Evolutionary conservation across 1,140 invertebrate genomes (phyloP), one percentile per base, ranked within the genome.

Genomic region (Drosophila lowei): DNA sequence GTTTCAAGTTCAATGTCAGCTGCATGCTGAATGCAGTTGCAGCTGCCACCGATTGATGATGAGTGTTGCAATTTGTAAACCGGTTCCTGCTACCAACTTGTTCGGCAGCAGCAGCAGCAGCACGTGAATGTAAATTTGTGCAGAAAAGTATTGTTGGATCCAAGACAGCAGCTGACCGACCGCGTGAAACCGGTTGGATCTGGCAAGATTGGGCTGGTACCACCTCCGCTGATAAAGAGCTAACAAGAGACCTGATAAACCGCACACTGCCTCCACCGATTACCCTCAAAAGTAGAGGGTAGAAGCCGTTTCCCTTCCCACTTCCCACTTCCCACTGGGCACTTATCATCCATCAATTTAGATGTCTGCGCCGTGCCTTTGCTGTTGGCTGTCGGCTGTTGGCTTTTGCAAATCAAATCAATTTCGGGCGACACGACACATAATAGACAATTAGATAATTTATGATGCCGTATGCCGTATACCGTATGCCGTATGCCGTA

Each of bases 1-100:
- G 28, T 52, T 64, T 85, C 81, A 85, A 86, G 81, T 85, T 85
- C 81, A 85, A 85, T 85, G 81, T 85, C 81, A 85, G 81, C 79
- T 63, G 61, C 76, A 9, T 30, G 30, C 7, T 30, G 30, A 8
- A 9, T 3, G 75, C 61, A 48, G 9, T 34, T 53, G 43, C 60
- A 63, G 42, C 52, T 50, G 34, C 34, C 34, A 13, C 52, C 60
- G 57, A 47, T 62, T 63, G 64, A 46, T 58, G 65, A 16, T 50
- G 67, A 72, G 56, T 80, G 77, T 74, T 85, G 77, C 68, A 74
- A 66, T 64, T 68, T 25, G 18, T 9, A 62, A 86, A 85, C 80
- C 81, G 72, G 80, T 84, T 85, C 30, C 34, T 3, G 3, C 11
- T 11, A 38, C 34, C 49, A 76, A 58, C 66, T 67, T 72, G 70